Conservation (phyloP, 64 coral and sea anemone species). For the Stylophora pistillata region DNA sequence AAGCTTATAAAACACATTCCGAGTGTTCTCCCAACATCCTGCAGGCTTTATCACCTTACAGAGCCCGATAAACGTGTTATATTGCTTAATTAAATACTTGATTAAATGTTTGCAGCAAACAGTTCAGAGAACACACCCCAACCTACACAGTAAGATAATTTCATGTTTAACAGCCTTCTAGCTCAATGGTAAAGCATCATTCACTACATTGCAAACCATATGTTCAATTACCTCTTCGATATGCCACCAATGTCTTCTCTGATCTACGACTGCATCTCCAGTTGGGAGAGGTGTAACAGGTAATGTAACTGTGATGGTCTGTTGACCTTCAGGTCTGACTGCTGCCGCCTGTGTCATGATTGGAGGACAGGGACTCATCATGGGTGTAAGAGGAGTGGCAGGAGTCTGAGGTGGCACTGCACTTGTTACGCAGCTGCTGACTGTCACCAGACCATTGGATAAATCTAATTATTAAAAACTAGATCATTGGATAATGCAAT, state of each 20-base stretch:
- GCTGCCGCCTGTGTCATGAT: constrained; percentile 7
- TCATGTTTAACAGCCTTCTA: too few relatives aligned
- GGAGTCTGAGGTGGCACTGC: constrained; percentile 61
- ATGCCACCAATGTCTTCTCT: constrained; percentile 97
- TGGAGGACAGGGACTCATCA: constrained; percentile 56
- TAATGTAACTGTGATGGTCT: constrained; percentile 70
- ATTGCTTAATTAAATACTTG: too few relatives aligned
- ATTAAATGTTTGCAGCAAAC: too few relatives aligned
- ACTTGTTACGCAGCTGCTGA: constrained; percentile 53
- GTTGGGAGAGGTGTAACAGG: constrained; percentile 48
- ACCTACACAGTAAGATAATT: too few relatives aligned
- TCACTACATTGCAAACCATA: background rate
- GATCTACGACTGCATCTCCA: constrained; percentile 48
- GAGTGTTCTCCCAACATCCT: too few relatives aligned
- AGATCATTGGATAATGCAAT: too few relatives aligned
- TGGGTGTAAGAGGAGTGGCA: constrained; percentile 77
- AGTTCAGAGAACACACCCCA: too few relatives aligned
- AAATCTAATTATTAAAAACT: too few relatives aligned
- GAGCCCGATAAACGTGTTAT: too few relatives aligned
- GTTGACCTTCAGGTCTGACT: background rate
- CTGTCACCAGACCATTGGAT: constrained; percentile 46
- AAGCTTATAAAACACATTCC: too few relatives aligned
- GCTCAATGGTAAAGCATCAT: too few relatives aligned
- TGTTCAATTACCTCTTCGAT: constrained; percentile 82
- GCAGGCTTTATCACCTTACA: too few relatives aligned